phyloP scores from a whole-genome alignment of 2,888 invertebrate species.

The Keiferia lycopersicella region DNA sequence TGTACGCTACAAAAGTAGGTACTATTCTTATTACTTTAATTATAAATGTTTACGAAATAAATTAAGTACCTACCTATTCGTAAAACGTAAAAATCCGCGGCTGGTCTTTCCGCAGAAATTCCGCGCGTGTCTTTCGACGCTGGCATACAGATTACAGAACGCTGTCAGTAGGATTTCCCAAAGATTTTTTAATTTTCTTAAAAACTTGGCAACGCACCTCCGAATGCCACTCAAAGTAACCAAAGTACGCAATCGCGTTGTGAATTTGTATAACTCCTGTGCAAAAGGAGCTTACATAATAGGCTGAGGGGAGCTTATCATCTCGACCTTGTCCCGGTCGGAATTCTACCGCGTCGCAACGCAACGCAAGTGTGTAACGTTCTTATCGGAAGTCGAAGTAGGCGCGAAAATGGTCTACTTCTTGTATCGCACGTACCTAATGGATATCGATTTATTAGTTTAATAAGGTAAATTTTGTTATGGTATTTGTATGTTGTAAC shows the following conservation, averaged over 20 bases:
- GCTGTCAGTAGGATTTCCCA: too few species aligned
- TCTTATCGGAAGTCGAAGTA: not conserved
- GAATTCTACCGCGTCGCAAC: constrained; percentile 57
- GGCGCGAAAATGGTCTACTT: not conserved
- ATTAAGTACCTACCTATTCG: too few species aligned
- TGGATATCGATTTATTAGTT: not conserved
- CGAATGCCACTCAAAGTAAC: not conserved
- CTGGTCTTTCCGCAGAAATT: too few species aligned
- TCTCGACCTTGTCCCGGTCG: constrained; percentile 60
- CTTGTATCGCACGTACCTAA: not conserved
- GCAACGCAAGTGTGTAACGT: not conserved
- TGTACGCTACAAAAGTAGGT: too few species aligned
- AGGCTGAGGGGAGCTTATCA: constrained; percentile 53
- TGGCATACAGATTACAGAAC: too few species aligned
- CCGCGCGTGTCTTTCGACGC: too few species aligned
- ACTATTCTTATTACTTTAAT: too few species aligned
- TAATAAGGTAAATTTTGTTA: not conserved
- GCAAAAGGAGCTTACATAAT: constrained; percentile 6
- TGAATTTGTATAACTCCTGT: constrained; percentile 6
- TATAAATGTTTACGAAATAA: too few species aligned
- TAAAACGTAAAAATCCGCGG: too few species aligned
- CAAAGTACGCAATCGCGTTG: not conserved
- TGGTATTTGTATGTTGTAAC: too few species aligned
- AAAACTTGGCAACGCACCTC: not conserved
- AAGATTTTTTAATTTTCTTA: too few species aligned